Conservation (phyloP, 2,888 invertebrate species). For the Eustalomyia histrio region DNA sequence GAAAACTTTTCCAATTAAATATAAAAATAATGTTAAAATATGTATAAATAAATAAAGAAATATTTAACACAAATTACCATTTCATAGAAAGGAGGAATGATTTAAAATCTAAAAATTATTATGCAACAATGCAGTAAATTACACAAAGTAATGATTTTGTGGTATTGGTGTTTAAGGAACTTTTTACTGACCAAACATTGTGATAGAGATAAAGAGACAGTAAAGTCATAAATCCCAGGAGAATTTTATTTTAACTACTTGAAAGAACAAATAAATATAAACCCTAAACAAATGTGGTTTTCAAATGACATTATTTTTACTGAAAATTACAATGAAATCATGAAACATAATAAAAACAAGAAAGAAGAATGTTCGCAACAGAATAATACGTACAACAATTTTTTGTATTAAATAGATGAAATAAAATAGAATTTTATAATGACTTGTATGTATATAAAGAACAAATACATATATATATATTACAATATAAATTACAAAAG, state of each 20-base stretch:
- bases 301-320: slow-evolving; percentile 27
- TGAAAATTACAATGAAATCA: slow-evolving; percentile 21
- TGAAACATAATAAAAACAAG: slow-evolving; percentile 5
- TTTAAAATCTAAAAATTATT: too few relatives aligned
- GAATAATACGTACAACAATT: neutral
- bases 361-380: neutral
- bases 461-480: neutral
- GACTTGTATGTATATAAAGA: neutral
- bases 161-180: slow-evolving; percentile 46
- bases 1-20: neutral
- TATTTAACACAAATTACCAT: neutral
- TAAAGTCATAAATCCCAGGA: slow-evolving; percentile 29
- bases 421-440: slow-evolving; percentile 11
- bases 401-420: neutral
- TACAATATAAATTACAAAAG: slow-evolving; percentile 12
- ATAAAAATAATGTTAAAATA: neutral
- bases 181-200: slow-evolving; percentile 38
- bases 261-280: too few relatives aligned
- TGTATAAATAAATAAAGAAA: neutral
- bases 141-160: slow-evolving; percentile 53
- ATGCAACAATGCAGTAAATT: slow-evolving; percentile 60
- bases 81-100: neutral
- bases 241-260: neutral
- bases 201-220: slow-evolving; percentile 23
- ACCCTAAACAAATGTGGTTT: slow-evolving; percentile 4